Conservation (phyloP, 1,140 invertebrate species). For the Grapholita molesta region DNA sequence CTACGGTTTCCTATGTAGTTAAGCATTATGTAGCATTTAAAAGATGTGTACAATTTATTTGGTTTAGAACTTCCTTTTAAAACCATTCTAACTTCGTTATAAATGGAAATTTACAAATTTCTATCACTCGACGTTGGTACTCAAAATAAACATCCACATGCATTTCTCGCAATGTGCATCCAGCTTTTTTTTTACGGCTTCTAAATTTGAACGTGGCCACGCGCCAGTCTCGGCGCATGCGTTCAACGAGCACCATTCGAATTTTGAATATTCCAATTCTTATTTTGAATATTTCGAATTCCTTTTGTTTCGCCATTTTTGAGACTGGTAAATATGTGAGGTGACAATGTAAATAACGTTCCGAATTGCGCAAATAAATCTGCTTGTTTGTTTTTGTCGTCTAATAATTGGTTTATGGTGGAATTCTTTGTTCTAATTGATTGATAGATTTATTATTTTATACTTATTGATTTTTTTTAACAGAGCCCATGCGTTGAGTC, state of each 20-base stretch:
- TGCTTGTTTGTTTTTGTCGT: slow-evolving; percentile 11
- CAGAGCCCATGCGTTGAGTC: slow-evolving; percentile 57
- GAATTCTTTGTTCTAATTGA: neutral
- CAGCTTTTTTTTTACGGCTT: slow-evolving; percentile 57
- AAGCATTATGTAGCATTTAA: too few species aligned
- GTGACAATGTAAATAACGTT: slow-evolving; percentile 19
- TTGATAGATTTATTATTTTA: slow-evolving; percentile 24
- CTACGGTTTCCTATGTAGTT: too few species aligned
- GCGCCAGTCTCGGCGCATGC: slow-evolving; percentile 61
- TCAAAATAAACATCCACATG: slow-evolving; percentile 57
- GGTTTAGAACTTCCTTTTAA: neutral
- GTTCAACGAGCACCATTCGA: slow-evolving; percentile 41
- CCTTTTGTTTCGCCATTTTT: slow-evolving; percentile 4
- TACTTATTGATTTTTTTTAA: slow-evolving; percentile 25
- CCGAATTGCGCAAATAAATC: neutral
- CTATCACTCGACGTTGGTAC: slow-evolving; percentile 30
- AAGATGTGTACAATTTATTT: too few species aligned
- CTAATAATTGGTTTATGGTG: slow-evolving; percentile 14
- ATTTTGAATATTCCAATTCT: slow-evolving; percentile 23
- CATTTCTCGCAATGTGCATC: slow-evolving; percentile 67
- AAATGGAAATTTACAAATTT: neutral
- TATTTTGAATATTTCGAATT: slow-evolving; percentile 22
- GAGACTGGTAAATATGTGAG: slow-evolving; percentile 36
- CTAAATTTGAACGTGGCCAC: slow-evolving; percentile 68
- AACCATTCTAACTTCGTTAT: neutral